These are phyloP conservation scores for Cyprinella venusta DNA, from an alignment of 2,797 vertebrate genomes.

Conservation along the genomic window DNA sequence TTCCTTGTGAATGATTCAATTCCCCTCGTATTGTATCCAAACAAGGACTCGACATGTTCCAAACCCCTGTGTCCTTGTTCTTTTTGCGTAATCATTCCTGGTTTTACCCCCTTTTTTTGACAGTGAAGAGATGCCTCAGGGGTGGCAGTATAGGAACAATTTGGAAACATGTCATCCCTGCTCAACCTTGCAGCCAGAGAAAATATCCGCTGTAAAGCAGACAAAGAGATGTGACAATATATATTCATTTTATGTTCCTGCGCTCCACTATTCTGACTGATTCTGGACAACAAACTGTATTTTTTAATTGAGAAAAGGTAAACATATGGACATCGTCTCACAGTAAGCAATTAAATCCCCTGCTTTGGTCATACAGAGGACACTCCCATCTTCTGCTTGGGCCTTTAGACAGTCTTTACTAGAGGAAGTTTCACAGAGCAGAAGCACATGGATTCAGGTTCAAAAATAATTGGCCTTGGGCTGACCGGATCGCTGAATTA, in stretches of 20 bases:
- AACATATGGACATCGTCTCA: background rate
- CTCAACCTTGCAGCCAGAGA: constrained; percentile 9
- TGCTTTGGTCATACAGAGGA: constrained; percentile 16
- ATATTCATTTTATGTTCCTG: background rate
- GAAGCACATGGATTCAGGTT: constrained; percentile 38
- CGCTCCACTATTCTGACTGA: background rate
- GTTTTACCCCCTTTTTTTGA: constrained; percentile 30
- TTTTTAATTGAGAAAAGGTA: constrained; percentile 6
- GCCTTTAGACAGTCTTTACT: constrained; percentile 7
- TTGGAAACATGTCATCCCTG: constrained; percentile 59
- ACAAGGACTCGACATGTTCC: constrained; percentile 57
- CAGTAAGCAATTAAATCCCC: constrained; percentile 1
- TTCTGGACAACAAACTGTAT: background rate
- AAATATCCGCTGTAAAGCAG: constrained; percentile 4
- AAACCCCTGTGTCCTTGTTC: constrained; percentile 55
- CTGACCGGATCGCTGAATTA: constrained; percentile 51
- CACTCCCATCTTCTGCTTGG: background rate
- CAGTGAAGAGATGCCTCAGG: constrained; percentile 35
- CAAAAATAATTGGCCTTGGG: constrained; percentile 53
- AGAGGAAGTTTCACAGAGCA: constrained; percentile 32
- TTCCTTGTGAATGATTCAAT: constrained; percentile 75
- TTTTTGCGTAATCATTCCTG: constrained; percentile 42
- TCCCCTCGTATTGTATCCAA: constrained; percentile 72
- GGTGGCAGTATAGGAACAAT: constrained; percentile 23
- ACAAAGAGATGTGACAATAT: background rate